Conservation (phyloP, 2,888 invertebrate genomes). For the Plutella xylostella region DNA sequence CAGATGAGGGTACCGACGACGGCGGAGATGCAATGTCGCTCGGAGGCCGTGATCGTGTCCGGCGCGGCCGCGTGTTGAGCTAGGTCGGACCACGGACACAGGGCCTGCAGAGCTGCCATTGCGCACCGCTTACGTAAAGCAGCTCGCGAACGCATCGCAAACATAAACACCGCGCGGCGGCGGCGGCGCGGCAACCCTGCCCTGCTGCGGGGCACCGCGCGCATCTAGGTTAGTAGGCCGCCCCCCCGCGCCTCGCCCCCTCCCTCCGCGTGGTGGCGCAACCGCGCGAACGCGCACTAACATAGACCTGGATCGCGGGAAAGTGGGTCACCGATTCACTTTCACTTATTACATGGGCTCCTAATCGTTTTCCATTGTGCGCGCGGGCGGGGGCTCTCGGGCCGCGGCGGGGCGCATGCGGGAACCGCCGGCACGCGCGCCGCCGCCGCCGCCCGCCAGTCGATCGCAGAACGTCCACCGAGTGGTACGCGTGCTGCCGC, state of each 20-base stretch:
- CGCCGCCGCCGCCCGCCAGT: constrained; percentile 63
- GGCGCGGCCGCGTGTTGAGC: constrained; percentile 4
- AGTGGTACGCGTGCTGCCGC: constrained; percentile 49
- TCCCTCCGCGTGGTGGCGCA: constrained; percentile 68
- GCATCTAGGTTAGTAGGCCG: constrained; percentile 90
- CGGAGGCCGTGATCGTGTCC: constrained; percentile 4
- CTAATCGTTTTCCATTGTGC: constrained; percentile 79
- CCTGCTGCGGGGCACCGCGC: constrained; percentile 73
- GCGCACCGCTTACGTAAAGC: constrained; percentile 6
- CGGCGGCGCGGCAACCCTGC: constrained; percentile 64
- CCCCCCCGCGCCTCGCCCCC: constrained; percentile 50
- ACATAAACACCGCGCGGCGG: constrained; percentile 56
- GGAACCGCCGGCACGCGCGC: constrained; percentile 66
- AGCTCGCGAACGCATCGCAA: constrained; percentile 25
- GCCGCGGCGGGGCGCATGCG: constrained; percentile 62
- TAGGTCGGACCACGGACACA: constrained; percentile 8
- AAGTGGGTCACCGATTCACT: constrained; percentile 92
- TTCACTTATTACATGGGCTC: constrained; percentile 88
- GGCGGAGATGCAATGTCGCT: constrained; percentile 6
- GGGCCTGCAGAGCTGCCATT: constrained; percentile 6
- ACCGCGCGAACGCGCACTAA: constrained; percentile 74
- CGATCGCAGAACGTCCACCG: constrained; percentile 57
- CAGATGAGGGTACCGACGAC: no score
- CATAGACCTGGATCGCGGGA: constrained; percentile 94
- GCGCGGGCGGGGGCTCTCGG: constrained; percentile 67